These are phyloP conservation scores for Antedon bifida DNA, from an alignment of 35 echinoderm and acorn worm genomes.

Conservation along the genomic window DNA sequence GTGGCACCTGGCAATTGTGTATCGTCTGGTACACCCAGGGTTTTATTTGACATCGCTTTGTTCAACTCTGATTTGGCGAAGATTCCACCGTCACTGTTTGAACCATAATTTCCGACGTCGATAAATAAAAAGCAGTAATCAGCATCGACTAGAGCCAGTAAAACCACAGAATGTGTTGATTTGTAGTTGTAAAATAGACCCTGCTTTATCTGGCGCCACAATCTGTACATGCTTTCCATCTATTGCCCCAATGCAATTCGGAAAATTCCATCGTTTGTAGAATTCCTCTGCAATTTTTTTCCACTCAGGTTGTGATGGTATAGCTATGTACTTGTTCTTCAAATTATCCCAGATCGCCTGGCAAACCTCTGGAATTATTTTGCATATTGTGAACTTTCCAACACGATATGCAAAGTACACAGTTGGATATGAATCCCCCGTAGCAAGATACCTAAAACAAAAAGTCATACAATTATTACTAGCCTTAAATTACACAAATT, in stretches of 20 bases:
- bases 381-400: no score
- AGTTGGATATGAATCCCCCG: no score
- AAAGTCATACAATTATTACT: no score
- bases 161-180: conserved; percentile 16
- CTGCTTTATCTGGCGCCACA: conserved; percentile 21
- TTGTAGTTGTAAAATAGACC: conserved; percentile 40
- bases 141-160: conserved; percentile 23
- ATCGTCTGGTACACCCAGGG: conserved; percentile 8
- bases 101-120: conserved; percentile 22
- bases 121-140: conserved; percentile 30
- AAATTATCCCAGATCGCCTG: no score
- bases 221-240: no score
- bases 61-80: conserved; percentile 3
- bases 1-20: not conserved
- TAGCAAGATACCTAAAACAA: no score
- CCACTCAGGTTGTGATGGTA: conserved; percentile 13
- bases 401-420: no score
- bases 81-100: conserved; percentile 28
- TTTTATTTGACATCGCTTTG: not conserved
- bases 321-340: no score
- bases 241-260: no score
- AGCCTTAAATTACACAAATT: no score
- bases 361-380: no score
- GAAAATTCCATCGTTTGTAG: conserved; percentile 13
- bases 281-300: conserved; percentile 21